Base-by-base conservation (phyloP, 2,113 vertebrate species). In the Cyanistes caeruleus region DNA sequence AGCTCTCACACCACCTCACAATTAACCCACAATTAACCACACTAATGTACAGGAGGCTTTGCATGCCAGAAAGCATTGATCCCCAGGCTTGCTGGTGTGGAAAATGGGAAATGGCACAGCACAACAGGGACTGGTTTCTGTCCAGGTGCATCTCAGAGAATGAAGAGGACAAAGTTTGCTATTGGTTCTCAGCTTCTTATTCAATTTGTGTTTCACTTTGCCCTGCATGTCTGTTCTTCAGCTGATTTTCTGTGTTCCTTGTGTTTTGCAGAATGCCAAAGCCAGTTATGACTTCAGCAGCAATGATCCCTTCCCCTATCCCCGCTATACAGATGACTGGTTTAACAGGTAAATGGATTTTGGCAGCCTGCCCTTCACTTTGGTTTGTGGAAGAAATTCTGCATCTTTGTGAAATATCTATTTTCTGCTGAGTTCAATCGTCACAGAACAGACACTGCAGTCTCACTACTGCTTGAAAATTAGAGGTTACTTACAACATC, bases 281-380 rank as follows among this genome's bases (percentile, higher is more conserved):
- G 99, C 99, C 94, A 99, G 99, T 97, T 99, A 99, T 0, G 99
- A 99, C 98, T 99, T 99, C 98, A 99, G 99, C 98, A 99, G 99
- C 97, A 99, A 99, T 5, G 99, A 99, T 95, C 99, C 99, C 13
- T 99, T 97, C 83, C 99, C 99, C 1, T 99, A 99, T 76, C 99
- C 99, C 13, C 99, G 99, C 84, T 99, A 99, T 80, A 99, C 99
- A 72, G 99, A 99, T 18, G 99, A 99, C 98, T 99, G 99, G 99
- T 99, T 99, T 97, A 99, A 99, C 99, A 99, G 99, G 99, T 99
- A 98, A 97, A 72, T 53, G 60, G n/a, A 4, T 39, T 75, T 77
- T 52, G 9, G 30, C 48, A 58, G 12, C 33, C 25, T 72, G 33
- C 72, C 31, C 43, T 72, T 65, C 39, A 10, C 46, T 65, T 76